phyloP scores from a whole-genome alignment of 2,797 vertebrate genomes.

The Poecilia picta region DNA sequence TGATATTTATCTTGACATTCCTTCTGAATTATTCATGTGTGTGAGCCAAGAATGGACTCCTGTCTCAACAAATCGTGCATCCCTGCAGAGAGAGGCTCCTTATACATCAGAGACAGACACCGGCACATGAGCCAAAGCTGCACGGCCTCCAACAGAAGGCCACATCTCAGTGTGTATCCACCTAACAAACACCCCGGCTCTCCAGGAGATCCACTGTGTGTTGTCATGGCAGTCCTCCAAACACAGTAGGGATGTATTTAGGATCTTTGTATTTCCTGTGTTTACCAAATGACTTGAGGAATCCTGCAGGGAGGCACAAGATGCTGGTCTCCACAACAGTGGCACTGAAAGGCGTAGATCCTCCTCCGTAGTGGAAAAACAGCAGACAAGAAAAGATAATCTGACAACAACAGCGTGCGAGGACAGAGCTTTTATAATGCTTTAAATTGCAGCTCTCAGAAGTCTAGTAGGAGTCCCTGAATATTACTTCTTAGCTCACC shows the following conservation, averaged over 20 bases:
- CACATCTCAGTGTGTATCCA: slow-evolving; percentile 76
- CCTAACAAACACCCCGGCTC: slow-evolving; percentile 45
- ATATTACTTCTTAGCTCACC: slow-evolving; percentile 33
- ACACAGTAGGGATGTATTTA: slow-evolving; percentile 67
- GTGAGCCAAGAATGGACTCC: slow-evolving; percentile 41
- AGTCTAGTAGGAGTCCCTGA: slow-evolving; percentile 39
- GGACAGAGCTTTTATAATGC: slow-evolving; percentile 56
- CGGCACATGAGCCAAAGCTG: slow-evolving; percentile 51
- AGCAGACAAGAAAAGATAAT: slow-evolving; percentile 54
- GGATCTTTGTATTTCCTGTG: slow-evolving; percentile 70
- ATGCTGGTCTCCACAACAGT: slow-evolving; percentile 58
- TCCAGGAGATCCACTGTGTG: slow-evolving; percentile 61
- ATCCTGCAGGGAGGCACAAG: slow-evolving; percentile 59
- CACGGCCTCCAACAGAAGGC: slow-evolving; percentile 47
- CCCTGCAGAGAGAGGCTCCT: slow-evolving; percentile 43
- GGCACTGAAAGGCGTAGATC: slow-evolving; percentile 43
- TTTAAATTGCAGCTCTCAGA: slow-evolving; percentile 33
- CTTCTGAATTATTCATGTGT: slow-evolving; percentile 54
- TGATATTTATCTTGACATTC: slow-evolving; percentile 68
- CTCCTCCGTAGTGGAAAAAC: slow-evolving; percentile 22
- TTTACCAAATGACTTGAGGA: slow-evolving; percentile 69
- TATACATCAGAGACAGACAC: slow-evolving; percentile 47
- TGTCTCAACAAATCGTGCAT: slow-evolving; percentile 43
- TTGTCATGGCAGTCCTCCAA: slow-evolving; percentile 72
- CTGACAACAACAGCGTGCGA: slow-evolving; percentile 55